Evolutionary conservation across 2,888 invertebrate genomes (phyloP), one percentile per base, ranked within the genome.

Genomic region (Heliothis peltigera): DNA sequence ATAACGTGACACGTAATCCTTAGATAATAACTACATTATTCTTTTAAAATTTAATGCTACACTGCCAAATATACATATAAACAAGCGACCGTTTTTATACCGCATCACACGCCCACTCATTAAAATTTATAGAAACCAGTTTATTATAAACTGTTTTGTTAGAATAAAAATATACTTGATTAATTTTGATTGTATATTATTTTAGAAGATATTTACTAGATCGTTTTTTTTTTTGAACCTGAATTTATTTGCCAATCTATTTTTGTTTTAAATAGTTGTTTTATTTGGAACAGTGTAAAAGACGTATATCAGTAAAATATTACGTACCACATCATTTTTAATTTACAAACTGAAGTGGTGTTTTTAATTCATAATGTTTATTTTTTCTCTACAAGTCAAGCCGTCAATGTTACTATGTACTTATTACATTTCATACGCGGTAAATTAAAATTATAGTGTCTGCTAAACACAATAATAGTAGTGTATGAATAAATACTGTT

Each of bases 51-150:
- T 44, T 70, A 70, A 72, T 63, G 63, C 51, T 44, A 58, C 12
- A 51, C 42, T 76, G 43, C 53, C 47, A 65, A 67, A 70, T 54
- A 39, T 64, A 21, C 52, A 51, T 64, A 21, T 54, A 51, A 69
- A 57, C 17, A 46, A 44, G 8, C 5, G 25, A 51, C 56, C 49
- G 59, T 61, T 73, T 64, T 76, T 52, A 49, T 54, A 21, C 49
- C 6, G 19, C 56, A 43, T 46, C 61, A 61, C 61, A 61, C 74
- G 48, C 74, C 74, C 68, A 22, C 70, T 68, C 35, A 55, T 67
- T 73, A 73, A 59, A 63, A 67, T 58, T 54, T 52, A 35, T 47
- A 54, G 15, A 28, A 80, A 65, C 63, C 21, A 39, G 69, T 71
- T 65, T 57, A 7, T 25, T 62, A 47, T 19, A 8, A 66, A 59